These are phyloP conservation scores for Actinia tenebrosa DNA, from an alignment of 64 coral and sea anemone genomes.

Conservation along the genomic window DNA sequence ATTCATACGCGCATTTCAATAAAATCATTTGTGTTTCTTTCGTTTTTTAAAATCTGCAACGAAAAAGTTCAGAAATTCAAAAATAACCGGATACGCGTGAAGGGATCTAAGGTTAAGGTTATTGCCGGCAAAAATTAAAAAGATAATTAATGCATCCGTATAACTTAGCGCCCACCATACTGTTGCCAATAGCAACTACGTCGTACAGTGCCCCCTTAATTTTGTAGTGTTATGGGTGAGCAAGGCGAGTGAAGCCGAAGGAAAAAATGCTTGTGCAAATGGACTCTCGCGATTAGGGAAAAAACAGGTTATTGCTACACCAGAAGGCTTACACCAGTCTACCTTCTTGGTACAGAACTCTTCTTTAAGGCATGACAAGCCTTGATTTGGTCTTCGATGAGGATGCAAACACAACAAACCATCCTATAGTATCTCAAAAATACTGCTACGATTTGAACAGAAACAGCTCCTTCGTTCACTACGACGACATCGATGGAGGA, in stretches of 20 bases:
- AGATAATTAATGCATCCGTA: not conserved
- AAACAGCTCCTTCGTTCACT: constrained; percentile 19
- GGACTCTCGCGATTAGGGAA: not conserved
- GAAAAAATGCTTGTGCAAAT: not conserved
- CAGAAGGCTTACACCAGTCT: not conserved
- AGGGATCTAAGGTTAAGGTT: too few relatives aligned
- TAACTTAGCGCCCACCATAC: not conserved
- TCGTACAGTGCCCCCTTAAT: constrained; percentile 2
- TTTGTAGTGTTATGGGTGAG: not conserved
- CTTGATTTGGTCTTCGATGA: not conserved
- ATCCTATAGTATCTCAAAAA: not conserved
- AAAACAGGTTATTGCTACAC: not conserved
- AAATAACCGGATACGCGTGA: too few relatives aligned
- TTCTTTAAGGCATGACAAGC: constrained; percentile 7
- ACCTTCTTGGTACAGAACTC: not conserved
- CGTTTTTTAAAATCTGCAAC: too few relatives aligned
- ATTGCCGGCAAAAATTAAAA: too few relatives aligned
- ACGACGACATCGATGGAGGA: constrained; percentile 77
- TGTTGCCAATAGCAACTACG: not conserved
- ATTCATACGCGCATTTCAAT: too few relatives aligned
- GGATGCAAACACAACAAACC: not conserved
- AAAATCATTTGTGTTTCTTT: too few relatives aligned
- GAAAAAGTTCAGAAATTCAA: too few relatives aligned
- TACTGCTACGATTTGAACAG: not conserved
- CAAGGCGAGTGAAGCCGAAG: constrained; percentile 2